Conservation (phyloP, 2,888 invertebrate genomes). For the Archaeoteleia sp. region DNA sequence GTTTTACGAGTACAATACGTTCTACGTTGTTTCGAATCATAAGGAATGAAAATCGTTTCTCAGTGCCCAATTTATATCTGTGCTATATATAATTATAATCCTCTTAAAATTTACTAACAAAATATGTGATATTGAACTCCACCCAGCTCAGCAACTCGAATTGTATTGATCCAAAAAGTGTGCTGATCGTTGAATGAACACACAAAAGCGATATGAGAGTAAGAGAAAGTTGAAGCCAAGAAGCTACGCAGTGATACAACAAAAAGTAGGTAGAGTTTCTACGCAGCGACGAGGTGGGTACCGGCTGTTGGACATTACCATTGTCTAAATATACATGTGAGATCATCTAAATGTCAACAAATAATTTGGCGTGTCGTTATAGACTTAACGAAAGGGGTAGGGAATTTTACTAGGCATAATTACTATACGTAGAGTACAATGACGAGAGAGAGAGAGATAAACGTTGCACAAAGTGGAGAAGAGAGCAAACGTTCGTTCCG, state of each 20-base stretch:
- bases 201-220: slow-evolving; percentile 52
- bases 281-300: slow-evolving; percentile 66
- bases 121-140: no score
- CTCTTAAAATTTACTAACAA: no score
- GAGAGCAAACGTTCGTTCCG: slow-evolving; percentile 16
- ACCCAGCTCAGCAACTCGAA: slow-evolving; percentile 1
- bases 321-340: slow-evolving; percentile 70
- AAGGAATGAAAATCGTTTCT: no score
- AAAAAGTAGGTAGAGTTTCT: slow-evolving; percentile 51
- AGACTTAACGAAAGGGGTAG: slow-evolving; percentile 23
- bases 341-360: slow-evolving; percentile 40
- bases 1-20: no score
- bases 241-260: slow-evolving; percentile 64
- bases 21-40: no score
- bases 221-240: slow-evolving; percentile 61
- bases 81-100: no score
- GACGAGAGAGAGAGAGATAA: slow-evolving; percentile 23
- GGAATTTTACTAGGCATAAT: slow-evolving; percentile 39
- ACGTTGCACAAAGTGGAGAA: slow-evolving; percentile 36
- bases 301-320: slow-evolving; percentile 75
- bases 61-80: no score
- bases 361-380: slow-evolving; percentile 26
- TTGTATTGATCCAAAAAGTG: slow-evolving; percentile 11
- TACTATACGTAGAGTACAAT: slow-evolving; percentile 36
- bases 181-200: slow-evolving; percentile 23